These are phyloP conservation scores for Caenorhabditis imperialis DNA, from an alignment of 2,888 invertebrate species.

Conservation along the genomic window DNA sequence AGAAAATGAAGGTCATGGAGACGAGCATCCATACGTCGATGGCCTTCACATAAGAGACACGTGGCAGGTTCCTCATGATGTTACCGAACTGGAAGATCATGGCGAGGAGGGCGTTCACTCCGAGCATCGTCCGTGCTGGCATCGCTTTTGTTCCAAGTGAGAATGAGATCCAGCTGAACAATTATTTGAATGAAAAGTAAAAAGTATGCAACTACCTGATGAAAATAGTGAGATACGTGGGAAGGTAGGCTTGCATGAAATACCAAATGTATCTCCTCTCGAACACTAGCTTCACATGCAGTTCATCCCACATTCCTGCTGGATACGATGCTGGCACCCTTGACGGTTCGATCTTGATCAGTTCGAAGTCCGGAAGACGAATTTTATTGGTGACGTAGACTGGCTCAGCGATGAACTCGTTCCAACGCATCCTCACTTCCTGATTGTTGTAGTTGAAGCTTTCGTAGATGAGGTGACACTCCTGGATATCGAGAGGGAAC, in stretches of 20 bases:
- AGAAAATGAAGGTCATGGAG: slow-evolving; percentile 77
- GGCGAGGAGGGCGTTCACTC: slow-evolving; percentile 74
- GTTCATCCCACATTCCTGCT: slow-evolving; percentile 78
- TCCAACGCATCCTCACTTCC: slow-evolving; percentile 77
- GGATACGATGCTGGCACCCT: slow-evolving; percentile 68
- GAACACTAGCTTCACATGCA: slow-evolving; percentile 74
- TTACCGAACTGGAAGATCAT: slow-evolving; percentile 76
- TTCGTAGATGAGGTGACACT: slow-evolving; percentile 75
- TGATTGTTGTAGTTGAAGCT: slow-evolving; percentile 78
- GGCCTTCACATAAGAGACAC: slow-evolving; percentile 78
- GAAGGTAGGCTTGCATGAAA: slow-evolving; percentile 78
- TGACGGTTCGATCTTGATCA: slow-evolving; percentile 64
- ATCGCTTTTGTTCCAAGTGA: slow-evolving; percentile 76
- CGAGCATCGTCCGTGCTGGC: slow-evolving; percentile 76
- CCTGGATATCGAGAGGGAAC: slow-evolving; percentile 77
- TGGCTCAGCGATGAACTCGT: slow-evolving; percentile 41
- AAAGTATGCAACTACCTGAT: slow-evolving; percentile 65
- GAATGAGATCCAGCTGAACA: slow-evolving; percentile 77
- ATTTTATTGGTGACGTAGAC: slow-evolving; percentile 67
- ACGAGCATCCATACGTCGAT: slow-evolving; percentile 78
- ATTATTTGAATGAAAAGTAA: not conserved
- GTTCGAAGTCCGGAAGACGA: slow-evolving; percentile 75
- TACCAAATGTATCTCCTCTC: slow-evolving; percentile 76
- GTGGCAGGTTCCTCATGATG: slow-evolving; percentile 76
- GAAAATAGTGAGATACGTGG: slow-evolving; percentile 77